phyloP scores from a whole-genome alignment of 2,113 vertebrate species.

The Myodes glareolus region DNA sequence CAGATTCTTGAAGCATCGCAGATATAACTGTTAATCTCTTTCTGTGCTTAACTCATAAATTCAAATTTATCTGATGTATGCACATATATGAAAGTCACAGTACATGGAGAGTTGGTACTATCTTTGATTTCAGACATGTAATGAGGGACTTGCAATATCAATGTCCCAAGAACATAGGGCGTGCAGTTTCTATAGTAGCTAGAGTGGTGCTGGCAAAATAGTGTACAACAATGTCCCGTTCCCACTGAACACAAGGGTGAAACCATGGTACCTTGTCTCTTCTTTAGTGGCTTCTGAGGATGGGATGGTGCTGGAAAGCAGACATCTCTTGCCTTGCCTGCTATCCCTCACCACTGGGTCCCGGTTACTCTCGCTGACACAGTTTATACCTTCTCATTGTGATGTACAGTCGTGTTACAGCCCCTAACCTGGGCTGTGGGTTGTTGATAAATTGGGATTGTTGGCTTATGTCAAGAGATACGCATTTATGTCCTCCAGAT shows the following conservation, averaged over 20 bases:
- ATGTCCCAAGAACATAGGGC: background rate
- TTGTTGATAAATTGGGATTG: too few relatives aligned
- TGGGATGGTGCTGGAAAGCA: accelerated
- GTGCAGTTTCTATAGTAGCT: background rate
- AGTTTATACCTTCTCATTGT: background rate
- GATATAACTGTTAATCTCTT: background rate
- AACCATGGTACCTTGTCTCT: background rate
- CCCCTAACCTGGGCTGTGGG: too few relatives aligned
- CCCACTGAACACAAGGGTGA: accelerated
- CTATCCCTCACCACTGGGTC: background rate
- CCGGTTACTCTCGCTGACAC: accelerated
- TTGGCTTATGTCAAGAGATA: background rate
- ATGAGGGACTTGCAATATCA: background rate
- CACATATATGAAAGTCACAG: background rate
- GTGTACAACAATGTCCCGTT: accelerated
- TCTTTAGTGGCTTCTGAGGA: background rate
- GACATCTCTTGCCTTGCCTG: accelerated
- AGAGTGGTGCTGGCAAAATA: background rate
- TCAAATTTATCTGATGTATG: background rate
- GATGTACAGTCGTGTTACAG: background rate
- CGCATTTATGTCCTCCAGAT: background rate
- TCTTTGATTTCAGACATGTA: background rate
- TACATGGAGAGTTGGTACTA: background rate
- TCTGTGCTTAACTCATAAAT: background rate
- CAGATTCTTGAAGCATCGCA: too few relatives aligned